Conservation (phyloP, 1,140 invertebrate species). For the Drosophila orosa region DNA sequence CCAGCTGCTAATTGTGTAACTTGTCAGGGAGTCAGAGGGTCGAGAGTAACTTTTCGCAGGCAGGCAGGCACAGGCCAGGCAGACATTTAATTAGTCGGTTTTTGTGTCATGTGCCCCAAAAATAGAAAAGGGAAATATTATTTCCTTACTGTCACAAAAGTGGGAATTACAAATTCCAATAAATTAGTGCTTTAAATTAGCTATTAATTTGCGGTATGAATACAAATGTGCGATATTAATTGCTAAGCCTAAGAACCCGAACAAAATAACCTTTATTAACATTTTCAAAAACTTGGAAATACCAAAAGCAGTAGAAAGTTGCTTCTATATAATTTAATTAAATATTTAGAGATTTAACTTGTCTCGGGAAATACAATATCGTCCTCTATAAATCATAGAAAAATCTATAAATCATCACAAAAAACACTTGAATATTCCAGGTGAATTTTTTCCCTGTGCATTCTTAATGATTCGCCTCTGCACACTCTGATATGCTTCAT, state of each 20-base stretch:
- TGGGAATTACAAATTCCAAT: background rate
- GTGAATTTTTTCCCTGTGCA: background rate
- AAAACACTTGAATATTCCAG: conserved; percentile 1
- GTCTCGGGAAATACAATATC: too few relatives aligned
- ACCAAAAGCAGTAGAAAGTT: accelerated
- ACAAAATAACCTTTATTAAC: background rate
- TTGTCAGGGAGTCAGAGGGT: conserved; percentile 61
- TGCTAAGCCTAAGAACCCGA: accelerated
- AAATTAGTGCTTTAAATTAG: background rate
- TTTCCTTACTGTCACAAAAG: background rate
- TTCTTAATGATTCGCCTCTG: background rate
- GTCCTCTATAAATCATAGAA: background rate
- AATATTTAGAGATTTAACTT: background rate
- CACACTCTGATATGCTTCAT: conserved; percentile 15
- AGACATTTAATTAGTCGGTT: conserved; percentile 73
- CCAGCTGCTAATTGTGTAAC: conserved; percentile 72
- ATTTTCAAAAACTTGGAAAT: background rate
- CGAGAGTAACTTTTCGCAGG: conserved; percentile 55
- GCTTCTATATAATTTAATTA: too few relatives aligned
- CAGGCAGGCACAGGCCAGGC: conserved; percentile 35
- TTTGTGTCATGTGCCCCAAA: conserved; percentile 34
- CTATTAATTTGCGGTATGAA: too few relatives aligned
- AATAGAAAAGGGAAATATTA: conserved; percentile 3
- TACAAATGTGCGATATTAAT: background rate
- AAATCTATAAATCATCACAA: background rate